These are phyloP conservation scores for Tachyglossus aculeatus DNA, from an alignment of 2,797 vertebrate species.

Conservation along the genomic window DNA sequence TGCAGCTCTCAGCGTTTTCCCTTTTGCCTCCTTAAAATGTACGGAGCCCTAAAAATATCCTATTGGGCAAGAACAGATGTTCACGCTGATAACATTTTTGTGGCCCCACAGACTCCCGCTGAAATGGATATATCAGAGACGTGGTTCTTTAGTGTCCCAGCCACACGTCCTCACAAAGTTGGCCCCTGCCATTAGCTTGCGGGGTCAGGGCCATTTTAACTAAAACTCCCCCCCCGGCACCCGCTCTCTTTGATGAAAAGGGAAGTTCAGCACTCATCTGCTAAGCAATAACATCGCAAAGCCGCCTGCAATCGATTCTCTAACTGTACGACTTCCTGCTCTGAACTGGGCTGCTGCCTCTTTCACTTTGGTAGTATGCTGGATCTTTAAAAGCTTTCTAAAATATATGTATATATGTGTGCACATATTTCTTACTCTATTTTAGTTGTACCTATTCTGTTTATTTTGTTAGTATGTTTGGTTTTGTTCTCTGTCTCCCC, in stretches of 20 bases:
- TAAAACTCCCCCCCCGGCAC: constrained; percentile 7
- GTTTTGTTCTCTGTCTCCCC: too few species aligned
- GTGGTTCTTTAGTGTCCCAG: constrained; percentile 23
- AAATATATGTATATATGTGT: too few species aligned
- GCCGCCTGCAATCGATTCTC: constrained; percentile 6
- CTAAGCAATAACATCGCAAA: constrained; percentile 7
- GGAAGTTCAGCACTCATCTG: not conserved
- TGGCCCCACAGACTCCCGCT: constrained; percentile 14
- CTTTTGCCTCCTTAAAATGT: constrained; percentile 46
- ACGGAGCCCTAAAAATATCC: constrained; percentile 36
- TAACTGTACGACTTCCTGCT: too few species aligned
- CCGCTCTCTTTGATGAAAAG: constrained; percentile 10
- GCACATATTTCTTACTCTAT: too few species aligned
- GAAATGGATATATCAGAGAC: constrained; percentile 28
- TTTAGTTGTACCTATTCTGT: too few species aligned
- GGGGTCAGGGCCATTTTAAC: not conserved
- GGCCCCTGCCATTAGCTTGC: constrained; percentile 7
- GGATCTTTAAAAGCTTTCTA: not conserved
- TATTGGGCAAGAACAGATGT: constrained; percentile 38
- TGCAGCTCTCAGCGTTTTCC: too few species aligned
- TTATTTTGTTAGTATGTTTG: too few species aligned
- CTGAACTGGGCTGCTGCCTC: too few species aligned
- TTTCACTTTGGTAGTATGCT: not conserved
- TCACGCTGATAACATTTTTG: constrained; percentile 49
- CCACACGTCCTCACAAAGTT: not conserved